A percentile compares a stretch with the other conserved stretches of the same genome.
phyloP scores from a whole-genome alignment of 2,113 vertebrate species.

The Copsychus sechellarum region DNA sequence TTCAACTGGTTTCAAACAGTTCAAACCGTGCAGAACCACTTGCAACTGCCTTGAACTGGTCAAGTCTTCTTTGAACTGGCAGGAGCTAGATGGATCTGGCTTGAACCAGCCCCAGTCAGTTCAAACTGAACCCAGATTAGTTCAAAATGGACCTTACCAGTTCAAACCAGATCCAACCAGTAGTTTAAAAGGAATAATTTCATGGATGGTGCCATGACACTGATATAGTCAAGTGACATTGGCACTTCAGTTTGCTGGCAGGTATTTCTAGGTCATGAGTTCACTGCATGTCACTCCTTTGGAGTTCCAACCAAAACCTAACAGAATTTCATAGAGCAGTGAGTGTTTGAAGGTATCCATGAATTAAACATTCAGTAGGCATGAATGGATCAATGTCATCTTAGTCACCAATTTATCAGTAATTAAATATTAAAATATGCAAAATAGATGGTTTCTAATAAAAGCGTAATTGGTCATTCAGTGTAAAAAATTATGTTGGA shows the following conservation, averaged over 20 bases:
- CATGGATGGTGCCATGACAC: neutral
- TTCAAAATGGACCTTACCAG: neutral
- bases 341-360: neutral
- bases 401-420: constrained; percentile 15
- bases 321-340: neutral
- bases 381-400: constrained; percentile 11
- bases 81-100: neutral
- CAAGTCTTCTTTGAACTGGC: neutral
- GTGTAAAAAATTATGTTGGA: neutral
- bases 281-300: neutral
- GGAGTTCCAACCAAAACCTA: neutral
- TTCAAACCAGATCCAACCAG: neutral
- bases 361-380: constrained; percentile 5
- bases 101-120: neutral
- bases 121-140: neutral
- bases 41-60: neutral
- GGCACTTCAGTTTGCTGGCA: neutral
- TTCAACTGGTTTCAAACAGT: neutral
- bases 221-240: neutral
- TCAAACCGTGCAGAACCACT: neutral
- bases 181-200: neutral
- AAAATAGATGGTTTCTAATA: constrained; percentile 7
- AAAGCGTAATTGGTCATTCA: constrained; percentile 8
- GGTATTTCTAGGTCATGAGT: neutral
- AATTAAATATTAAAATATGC: constrained; percentile 37